phyloP scores from a whole-genome alignment of 2,888 invertebrate genomes.

The Parapristionchus giblindavisi region DNA sequence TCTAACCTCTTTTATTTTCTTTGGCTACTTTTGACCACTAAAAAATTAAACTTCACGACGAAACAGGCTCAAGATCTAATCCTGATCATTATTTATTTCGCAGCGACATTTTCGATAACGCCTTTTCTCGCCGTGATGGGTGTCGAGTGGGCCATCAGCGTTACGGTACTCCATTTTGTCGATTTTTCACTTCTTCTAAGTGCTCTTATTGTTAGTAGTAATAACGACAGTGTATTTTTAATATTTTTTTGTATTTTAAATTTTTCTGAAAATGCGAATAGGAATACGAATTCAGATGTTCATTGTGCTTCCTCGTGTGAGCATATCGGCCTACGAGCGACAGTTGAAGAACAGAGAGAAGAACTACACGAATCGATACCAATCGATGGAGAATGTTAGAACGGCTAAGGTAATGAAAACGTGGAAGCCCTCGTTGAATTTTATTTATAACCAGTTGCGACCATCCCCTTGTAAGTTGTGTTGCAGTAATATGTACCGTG shows the following conservation, averaged over 20 bases:
- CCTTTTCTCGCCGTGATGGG: not conserved
- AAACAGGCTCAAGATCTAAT: too few species aligned
- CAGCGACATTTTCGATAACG: not conserved
- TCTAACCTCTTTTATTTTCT: too few species aligned
- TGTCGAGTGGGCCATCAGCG: slow-evolving; percentile 11
- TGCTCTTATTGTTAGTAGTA: too few species aligned
- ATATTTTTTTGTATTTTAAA: too few species aligned
- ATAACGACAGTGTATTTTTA: too few species aligned
- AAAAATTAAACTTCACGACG: too few species aligned
- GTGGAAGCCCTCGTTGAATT: not conserved
- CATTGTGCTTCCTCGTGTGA: slow-evolving; percentile 18
- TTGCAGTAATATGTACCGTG: too few species aligned
- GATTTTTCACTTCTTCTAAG: not conserved
- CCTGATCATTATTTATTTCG: too few species aligned
- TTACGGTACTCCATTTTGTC: not conserved
- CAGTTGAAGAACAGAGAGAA: not conserved
- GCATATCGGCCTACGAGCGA: slow-evolving; percentile 8
- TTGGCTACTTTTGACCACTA: too few species aligned
- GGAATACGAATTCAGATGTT: slow-evolving; percentile 4
- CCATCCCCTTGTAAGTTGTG: too few species aligned
- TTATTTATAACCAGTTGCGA: too few species aligned
- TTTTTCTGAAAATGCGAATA: not conserved
- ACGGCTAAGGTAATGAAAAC: not conserved
- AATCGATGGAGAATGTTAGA: slow-evolving; percentile 28
- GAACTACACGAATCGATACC: slow-evolving; percentile 20